phyloP scores from a whole-genome alignment of 2,888 invertebrate genomes.

The Margaritifera margaritifera region DNA sequence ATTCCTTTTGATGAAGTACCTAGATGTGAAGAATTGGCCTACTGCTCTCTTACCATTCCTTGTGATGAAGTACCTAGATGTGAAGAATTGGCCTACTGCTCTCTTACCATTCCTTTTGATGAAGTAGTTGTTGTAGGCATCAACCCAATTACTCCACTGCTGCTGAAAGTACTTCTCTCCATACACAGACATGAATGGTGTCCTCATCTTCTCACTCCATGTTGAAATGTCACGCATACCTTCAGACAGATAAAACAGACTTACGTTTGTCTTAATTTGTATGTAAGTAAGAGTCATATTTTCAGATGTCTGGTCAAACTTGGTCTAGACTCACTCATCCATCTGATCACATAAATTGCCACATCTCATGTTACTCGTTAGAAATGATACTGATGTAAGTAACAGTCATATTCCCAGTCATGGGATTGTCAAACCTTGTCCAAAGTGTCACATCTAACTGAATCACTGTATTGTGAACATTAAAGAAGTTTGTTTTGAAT shows the following conservation, averaged over 20 bases:
- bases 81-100: neutral
- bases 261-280: neutral
- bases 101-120: conserved; percentile 73
- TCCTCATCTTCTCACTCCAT: conserved; percentile 87
- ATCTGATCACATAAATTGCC: no score
- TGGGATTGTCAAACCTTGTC: no score
- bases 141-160: conserved; percentile 84
- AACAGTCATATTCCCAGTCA: no score
- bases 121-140: conserved; percentile 77
- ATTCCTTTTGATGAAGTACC: conserved; percentile 75
- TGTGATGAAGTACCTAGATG: conserved; percentile 74
- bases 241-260: conserved; percentile 17
- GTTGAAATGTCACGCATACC: conserved; percentile 78
- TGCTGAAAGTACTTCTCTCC: conserved; percentile 81
- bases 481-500: no score
- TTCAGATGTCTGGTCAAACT: no score
- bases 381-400: no score
- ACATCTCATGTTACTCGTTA: no score
- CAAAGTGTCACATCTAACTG: no score
- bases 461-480: no score
- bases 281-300: neutral
- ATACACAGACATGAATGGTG: conserved; percentile 83
- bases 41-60: conserved; percentile 66
- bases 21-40: neutral
- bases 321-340: no score